Conservation (phyloP, 2,888 invertebrate species). For the Netelia fuscicornis region DNA sequence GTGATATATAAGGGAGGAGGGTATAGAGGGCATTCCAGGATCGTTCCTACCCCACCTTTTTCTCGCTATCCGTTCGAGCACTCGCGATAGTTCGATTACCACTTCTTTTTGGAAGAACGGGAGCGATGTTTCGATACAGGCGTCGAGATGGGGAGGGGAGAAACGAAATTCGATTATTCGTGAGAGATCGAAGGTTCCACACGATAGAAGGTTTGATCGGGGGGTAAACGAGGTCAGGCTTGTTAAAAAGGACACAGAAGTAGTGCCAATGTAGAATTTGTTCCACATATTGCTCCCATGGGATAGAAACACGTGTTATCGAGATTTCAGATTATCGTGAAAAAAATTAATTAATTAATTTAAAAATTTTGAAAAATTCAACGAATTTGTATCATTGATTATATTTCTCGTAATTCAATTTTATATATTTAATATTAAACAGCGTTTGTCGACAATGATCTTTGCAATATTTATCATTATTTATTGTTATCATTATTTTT, state of each 20-base stretch:
- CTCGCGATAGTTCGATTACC: constrained; percentile 59
- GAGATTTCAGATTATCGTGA: not conserved
- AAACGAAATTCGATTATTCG: constrained; percentile 60
- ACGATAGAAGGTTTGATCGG: constrained; percentile 19
- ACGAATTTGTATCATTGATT: too few relatives aligned
- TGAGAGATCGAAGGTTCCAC: constrained; percentile 53
- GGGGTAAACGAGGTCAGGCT: constrained; percentile 35
- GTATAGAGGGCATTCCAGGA: constrained; percentile 28
- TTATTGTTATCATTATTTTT: not conserved
- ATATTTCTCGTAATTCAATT: too few relatives aligned
- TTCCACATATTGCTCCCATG: not conserved
- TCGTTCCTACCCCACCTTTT: constrained; percentile 36
- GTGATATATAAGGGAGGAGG: not conserved
- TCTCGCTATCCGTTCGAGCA: constrained; percentile 43
- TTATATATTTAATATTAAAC: too few relatives aligned
- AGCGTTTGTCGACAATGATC: too few relatives aligned
- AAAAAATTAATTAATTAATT: not conserved
- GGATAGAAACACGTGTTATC: not conserved
- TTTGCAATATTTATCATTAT: not conserved
- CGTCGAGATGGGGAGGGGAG: constrained; percentile 5
- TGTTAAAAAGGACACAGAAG: constrained; percentile 32
- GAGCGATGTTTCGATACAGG: constrained; percentile 11
- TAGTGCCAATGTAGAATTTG: constrained; percentile 12
- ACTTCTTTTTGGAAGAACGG: constrained; percentile 51
- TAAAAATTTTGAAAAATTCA: not conserved